A percentile compares a stretch with the other conserved stretches of the same genome.
Evolutionary conservation across 1,140 invertebrate species (phyloP).

Genomic region (Brachionus koreanus): DNA sequence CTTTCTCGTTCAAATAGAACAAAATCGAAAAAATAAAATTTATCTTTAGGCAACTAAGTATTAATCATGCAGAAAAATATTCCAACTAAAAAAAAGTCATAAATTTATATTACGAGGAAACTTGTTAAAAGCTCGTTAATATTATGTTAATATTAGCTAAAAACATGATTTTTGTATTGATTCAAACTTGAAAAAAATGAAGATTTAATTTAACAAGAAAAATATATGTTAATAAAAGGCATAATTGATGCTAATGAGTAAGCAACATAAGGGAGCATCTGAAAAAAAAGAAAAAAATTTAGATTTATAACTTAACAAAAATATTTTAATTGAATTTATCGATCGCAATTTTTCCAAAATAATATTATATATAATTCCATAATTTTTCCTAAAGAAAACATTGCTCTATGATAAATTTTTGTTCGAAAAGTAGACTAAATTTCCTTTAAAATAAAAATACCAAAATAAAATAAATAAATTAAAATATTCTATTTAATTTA

Average conservation of each 20-base stretch:
- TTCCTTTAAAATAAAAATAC: no score
- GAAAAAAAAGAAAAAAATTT: neutral
- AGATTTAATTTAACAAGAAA: neutral
- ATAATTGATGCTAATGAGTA: conserved; percentile 1
- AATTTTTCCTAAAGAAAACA: no score
- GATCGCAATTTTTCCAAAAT: neutral
- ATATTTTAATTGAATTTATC: conserved; percentile 1
- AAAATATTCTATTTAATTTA: no score
- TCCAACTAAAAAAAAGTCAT: neutral
- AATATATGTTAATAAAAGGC: neutral
- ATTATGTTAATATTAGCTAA: neutral
- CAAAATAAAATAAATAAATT: no score
- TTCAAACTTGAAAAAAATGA: neutral
- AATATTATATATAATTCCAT: no score
- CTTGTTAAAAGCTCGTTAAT: neutral
- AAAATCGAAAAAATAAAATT: neutral
- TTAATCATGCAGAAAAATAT: neutral
- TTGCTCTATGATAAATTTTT: no score
- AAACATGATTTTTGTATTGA: neutral
- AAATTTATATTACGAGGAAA: neutral
- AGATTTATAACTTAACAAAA: neutral
- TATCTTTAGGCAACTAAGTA: neutral
- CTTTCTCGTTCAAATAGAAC: neutral
- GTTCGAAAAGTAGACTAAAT: no score
- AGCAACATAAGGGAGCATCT: neutral